Base-by-base conservation (phyloP, 1,140 invertebrate genomes). In the Brachionus rubens region DNA sequence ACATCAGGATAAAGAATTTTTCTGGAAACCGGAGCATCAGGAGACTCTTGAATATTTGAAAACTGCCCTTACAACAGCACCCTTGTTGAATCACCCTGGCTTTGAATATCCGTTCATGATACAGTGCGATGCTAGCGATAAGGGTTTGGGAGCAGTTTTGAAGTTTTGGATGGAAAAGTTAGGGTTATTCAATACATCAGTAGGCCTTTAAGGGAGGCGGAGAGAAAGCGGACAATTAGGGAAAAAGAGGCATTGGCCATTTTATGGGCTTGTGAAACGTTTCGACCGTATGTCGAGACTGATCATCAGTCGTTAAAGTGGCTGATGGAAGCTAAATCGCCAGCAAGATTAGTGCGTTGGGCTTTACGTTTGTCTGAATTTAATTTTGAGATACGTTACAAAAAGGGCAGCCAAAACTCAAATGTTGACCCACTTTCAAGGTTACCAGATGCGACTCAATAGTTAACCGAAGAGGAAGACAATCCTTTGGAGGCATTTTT, bases 81-180 rank as follows among this genome's bases (percentile, higher is more conserved):
- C 28, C 16, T 4, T 56, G n/a, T 52, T 65, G 26, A 33, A 12
- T 0, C 41, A 41, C 6, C 65, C 65, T 4, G 7, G 47, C 16
- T 47, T 70, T 33, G 28, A 50, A 14, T 30, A 33, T 3, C 40
- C 43, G 14, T 70, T 46, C 43, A 6, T 47, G 1, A 62, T 88
- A 24, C 79, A 85, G 21, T 50, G 40, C 19, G 76, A 78, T 48
- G 77, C 85, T n/a, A 82, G 79, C 24, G 78, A 81, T 2, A 79
- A 79, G 47, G 85, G 84, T 0, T 26, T 87, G 4, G 84, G 85
- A 14, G 85, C 84, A 1, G 84, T 88, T 0, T 30, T 88, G 9
- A 87, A 56, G 59, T 67, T 1, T n/a, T 19, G 14, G 16, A 76
- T 16, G 50, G 47, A 2, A 41, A 16, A n/a, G 85, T 87, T 77